Base-by-base conservation (phyloP, 2,797 vertebrate species). In the Sebastes glaucus region DNA sequence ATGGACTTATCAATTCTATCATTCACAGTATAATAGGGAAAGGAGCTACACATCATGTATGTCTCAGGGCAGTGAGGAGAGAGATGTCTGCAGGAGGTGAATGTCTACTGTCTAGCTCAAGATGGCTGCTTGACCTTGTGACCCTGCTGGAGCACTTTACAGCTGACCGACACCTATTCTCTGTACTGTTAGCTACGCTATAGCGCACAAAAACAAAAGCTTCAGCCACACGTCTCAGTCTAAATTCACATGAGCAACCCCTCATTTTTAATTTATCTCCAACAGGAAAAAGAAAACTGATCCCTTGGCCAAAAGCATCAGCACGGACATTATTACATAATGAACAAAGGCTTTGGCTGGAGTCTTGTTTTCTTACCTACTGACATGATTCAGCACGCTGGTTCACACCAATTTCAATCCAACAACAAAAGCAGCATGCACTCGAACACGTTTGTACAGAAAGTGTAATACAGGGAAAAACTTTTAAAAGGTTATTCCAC, bases 201-300 rank as follows among this genome's bases (percentile, higher is more conserved):
- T 14, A 20, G 5, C 11, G 10, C 57, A 20, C 46, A 35, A 59
- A 74, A 64, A 20, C 46, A 35, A 59, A 74, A 64, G 35, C 35
- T 56, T 5, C 23, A 35, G 53, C 18, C 71, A 11, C 56, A 56
- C 0, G 3, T 42, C 62, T 66, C 14, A 27, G 80, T 57, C 28
- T 81, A 38, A 22, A 84, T 84, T 86, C 66, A 83, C 71, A 64
- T 38, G 57, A 42, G 59, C 35, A 62, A 77, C 63, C 11, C 27
- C 70, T 74, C 23, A 81, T 81, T 74, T 86, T 80, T 78, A 6
- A 86, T 90, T 89, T 35, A 87, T 83, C 57, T 76, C 53, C 27
- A 69, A 66, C 55, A 79, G 35, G 42, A 60, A 1, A 55, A 61
- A 67, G 70, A 68, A 79, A 83, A 78, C 60, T 0, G 49, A 87